phyloP scores from a whole-genome alignment of 2,797 vertebrate species.

The Halcyon badia region DNA sequence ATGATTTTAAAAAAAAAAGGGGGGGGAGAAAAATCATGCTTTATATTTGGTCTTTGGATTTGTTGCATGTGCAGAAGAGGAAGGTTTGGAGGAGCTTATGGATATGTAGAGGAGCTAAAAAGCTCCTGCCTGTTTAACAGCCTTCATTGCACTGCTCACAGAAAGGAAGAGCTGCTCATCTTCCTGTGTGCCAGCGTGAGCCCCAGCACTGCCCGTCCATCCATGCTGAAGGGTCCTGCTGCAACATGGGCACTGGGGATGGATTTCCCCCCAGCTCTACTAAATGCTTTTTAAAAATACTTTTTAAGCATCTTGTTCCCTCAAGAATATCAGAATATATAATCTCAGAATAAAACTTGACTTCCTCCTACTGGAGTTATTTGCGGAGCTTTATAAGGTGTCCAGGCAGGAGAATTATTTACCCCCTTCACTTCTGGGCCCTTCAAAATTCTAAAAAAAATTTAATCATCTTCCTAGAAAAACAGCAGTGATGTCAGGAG shows the following conservation, averaged over 20 bases:
- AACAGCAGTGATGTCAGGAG: neutral
- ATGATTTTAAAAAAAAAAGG: neutral
- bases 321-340: too few species aligned
- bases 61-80: neutral
- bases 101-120: conserved; percentile 13
- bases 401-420: neutral
- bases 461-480: neutral
- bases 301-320: neutral
- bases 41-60: conserved; percentile 61
- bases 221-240: neutral
- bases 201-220: neutral
- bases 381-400: neutral
- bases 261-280: neutral
- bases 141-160: neutral
- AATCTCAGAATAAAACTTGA: neutral
- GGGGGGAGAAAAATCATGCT: neutral
- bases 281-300: neutral
- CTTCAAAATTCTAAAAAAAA: neutral
- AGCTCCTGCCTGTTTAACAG: neutral
- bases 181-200: neutral
- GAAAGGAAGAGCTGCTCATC: neutral
- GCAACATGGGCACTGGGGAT: neutral
- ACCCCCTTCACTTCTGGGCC: neutral
- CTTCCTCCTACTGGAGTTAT: neutral
- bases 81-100: neutral